A percentile compares a stretch with the other conserved stretches of the same genome.
These are phyloP conservation scores for Amphibalanus amphitrite DNA, from an alignment of 1,140 invertebrate genomes.

Conservation along the genomic window DNA sequence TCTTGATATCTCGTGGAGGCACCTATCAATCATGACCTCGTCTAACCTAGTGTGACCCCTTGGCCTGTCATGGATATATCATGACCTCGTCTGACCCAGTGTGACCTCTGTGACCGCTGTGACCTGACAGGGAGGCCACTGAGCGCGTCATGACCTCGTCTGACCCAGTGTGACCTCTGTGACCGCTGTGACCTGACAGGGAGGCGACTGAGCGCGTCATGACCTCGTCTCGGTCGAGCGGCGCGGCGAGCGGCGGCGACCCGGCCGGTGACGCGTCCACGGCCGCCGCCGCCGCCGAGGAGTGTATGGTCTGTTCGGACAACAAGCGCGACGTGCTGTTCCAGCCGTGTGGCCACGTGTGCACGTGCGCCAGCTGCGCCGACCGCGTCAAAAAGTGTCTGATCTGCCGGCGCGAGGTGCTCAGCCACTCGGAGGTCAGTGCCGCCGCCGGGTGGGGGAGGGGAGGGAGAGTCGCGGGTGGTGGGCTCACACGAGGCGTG, in stretches of 20 bases:
- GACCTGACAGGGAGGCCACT: no score
- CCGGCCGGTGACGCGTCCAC: conserved; percentile 19
- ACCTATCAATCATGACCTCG: no score
- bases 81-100: no score
- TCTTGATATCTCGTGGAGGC: no score
- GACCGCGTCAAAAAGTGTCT: conserved; percentile 89
- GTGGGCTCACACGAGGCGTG: no score
- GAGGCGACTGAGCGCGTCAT: conserved; percentile 4
- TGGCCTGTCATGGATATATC: no score
- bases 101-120: no score
- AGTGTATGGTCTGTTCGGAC: conserved; percentile 91
- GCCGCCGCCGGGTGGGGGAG: no score
- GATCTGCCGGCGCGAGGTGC: conserved; percentile 64
- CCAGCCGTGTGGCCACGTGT: conserved; percentile 78
- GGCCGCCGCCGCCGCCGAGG: conserved; percentile 45
- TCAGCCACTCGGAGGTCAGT: conserved; percentile 5
- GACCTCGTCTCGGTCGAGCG: conserved; percentile 8
- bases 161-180: no score
- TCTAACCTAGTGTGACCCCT: no score
- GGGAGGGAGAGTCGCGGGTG: neutral
- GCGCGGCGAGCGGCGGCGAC: conserved; percentile 11
- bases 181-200: conserved; percentile 5
- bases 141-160: no score
- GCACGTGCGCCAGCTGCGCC: conserved; percentile 77
- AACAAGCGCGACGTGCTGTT: conserved; percentile 74